Conservation (phyloP, 2,797 vertebrate species). For the Fratercula arctica region DNA sequence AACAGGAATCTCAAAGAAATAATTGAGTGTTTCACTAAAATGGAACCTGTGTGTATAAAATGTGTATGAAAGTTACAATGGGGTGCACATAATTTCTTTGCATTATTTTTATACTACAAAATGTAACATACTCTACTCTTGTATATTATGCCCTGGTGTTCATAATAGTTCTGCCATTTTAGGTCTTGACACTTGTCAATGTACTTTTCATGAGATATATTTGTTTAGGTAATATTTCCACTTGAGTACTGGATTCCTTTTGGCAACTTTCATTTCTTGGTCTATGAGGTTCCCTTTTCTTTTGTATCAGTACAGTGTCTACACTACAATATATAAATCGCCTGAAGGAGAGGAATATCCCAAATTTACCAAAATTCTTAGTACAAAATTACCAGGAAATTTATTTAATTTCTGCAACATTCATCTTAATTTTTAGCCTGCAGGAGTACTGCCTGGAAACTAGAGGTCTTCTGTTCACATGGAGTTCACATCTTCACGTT, state of each 20-base stretch:
- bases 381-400: not conserved
- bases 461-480: not conserved
- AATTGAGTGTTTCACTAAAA: not conserved
- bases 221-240: not conserved
- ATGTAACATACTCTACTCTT: not conserved
- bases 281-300: not conserved
- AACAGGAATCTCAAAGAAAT: not conserved
- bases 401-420: not conserved
- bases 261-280: not conserved
- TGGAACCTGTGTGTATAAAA: not conserved
- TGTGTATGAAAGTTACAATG: not conserved
- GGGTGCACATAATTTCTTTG: not conserved
- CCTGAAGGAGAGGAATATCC: not conserved
- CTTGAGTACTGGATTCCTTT: not conserved
- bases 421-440: not conserved
- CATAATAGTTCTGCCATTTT: not conserved
- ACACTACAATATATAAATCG: not conserved
- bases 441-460: not conserved
- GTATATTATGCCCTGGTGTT: not conserved
- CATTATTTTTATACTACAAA: not conserved
- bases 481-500: not conserved
- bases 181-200: not conserved
- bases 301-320: not conserved
- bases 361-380: not conserved
- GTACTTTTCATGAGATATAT: not conserved